A percentile compares a stretch with the other conserved stretches of the same genome.
phyloP scores from a whole-genome alignment of 2,888 invertebrate species.

The Nysson spinosus region DNA sequence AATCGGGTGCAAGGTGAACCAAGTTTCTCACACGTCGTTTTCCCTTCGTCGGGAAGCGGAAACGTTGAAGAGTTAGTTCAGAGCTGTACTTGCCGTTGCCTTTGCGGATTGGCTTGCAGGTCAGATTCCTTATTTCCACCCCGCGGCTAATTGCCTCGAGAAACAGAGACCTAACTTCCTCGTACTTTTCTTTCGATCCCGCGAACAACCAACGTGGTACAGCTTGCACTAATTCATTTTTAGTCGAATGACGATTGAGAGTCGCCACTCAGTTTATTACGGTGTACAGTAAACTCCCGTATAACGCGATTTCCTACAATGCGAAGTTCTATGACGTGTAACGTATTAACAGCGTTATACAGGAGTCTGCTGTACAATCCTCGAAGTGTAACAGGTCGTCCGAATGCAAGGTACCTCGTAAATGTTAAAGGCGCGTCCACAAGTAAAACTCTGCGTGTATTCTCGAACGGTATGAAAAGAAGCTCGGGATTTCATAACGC shows the following conservation, averaged over 20 bases:
- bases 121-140: constrained; percentile 34
- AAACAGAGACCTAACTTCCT: constrained; percentile 30
- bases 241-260: not conserved
- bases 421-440: not conserved
- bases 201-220: not conserved
- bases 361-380: not conserved
- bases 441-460: not conserved
- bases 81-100: constrained; percentile 7
- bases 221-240: constrained; percentile 28
- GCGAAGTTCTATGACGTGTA: too few relatives aligned
- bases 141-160: constrained; percentile 35
- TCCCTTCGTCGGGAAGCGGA: constrained; percentile 43
- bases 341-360: too few relatives aligned
- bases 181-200: constrained; percentile 25
- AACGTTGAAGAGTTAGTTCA: constrained; percentile 26
- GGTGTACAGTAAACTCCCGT: too few relatives aligned
- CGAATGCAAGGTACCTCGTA: not conserved
- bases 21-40: constrained; percentile 47
- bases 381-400: not conserved
- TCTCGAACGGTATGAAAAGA: constrained; percentile 17
- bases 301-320: too few relatives aligned
- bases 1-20: not conserved
- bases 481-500: constrained; percentile 49
- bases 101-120: constrained; percentile 35
- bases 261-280: too few relatives aligned